Percentiles rank a stretch among this genome's conserved stretches.
Conservation (phyloP, 2,888 invertebrate genomes). For the Microplitis deprimator region DNA sequence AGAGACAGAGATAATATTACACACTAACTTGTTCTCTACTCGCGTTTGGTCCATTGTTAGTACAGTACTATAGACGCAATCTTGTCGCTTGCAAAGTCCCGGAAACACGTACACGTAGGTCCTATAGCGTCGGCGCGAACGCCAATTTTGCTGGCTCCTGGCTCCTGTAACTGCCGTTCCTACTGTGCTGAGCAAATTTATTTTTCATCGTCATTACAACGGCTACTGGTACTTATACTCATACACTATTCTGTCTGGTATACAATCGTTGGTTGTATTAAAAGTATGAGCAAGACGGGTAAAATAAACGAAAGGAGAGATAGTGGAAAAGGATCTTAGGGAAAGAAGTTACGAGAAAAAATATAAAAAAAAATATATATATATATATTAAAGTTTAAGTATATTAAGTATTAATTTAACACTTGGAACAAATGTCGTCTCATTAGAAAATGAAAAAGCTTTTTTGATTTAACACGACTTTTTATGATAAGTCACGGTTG, state of each 20-base stretch:
- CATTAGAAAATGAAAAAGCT: neutral
- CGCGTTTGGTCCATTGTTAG: slow-evolving; percentile 20
- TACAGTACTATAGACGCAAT: slow-evolving; percentile 17
- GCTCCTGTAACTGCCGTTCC: neutral
- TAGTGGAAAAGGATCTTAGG: neutral
- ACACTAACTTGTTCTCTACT: slow-evolving; percentile 3
- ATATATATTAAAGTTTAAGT: too few relatives aligned
- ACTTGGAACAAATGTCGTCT: neutral
- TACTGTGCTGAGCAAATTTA: slow-evolving; percentile 45
- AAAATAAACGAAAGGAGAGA: neutral
- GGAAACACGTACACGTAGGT: slow-evolving; percentile 27
- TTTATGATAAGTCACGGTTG: neutral
- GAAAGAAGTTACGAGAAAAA: neutral
- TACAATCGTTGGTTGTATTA: slow-evolving; percentile 1
- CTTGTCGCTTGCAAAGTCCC: slow-evolving; percentile 32
- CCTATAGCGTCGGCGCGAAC: slow-evolving; percentile 23
- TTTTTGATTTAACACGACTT: neutral
- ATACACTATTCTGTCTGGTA: slow-evolving; percentile 10
- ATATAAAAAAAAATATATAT: neutral
- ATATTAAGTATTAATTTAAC: neutral
- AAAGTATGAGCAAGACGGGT: neutral
- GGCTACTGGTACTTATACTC: slow-evolving; percentile 14
- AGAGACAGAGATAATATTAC: slow-evolving; percentile 8
- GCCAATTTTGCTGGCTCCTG: slow-evolving; percentile 29
- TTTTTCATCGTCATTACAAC: slow-evolving; percentile 46